Base-by-base conservation (phyloP, 1,140 invertebrate genomes). In the Dolichoris vasculosae region DNA sequence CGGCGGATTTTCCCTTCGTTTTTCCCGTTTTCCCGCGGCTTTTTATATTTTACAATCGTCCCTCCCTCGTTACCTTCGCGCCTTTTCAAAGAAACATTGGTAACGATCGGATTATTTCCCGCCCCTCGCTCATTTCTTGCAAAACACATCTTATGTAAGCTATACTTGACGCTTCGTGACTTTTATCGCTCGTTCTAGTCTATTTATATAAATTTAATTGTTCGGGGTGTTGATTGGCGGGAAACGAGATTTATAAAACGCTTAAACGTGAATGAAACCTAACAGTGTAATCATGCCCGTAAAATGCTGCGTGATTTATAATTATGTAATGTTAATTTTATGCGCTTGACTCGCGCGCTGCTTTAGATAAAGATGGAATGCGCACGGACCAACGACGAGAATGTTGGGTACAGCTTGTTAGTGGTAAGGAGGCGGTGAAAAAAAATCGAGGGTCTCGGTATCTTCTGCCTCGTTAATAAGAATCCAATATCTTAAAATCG, bases 301-400 rank as follows among this genome's bases (percentile, higher is more conserved):
- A 30, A 35, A 67, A 32, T 67, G 6, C n/a, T 2, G n/a, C 11
- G 7, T 35, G 64, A 81, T 81, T 69, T 69, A 46, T 48, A 81
- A 81, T 81, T 81, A 69, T 69, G 63, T 69, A 81, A 81, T 67
- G 20, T 43, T 67, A 46, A 69, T 81, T 48, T 67, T 73, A 55
- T 26, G 23, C 0, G 51, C 51, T 55, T 20, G 51, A 17, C 11
- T 9, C 51, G 51, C 17, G 51, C 51, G 23, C 23, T 26, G 55
- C 23, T 26, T 20, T 26, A 13, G 55, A 23, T 20, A 59, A 26
- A 59, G 55, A 26, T n/a, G n/a, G n/a, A 23, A 9, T 11, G 11
- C 48, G 48, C 26, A 23, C 23, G 13, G 59, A 23, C 59, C 4
- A 23, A 26, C 4, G 13, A 4, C 11, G 59, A 23, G 59, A 63